These are phyloP conservation scores for Callocephalon fimbriatum DNA, from an alignment of 2,113 vertebrate genomes.

Conservation along the genomic window DNA sequence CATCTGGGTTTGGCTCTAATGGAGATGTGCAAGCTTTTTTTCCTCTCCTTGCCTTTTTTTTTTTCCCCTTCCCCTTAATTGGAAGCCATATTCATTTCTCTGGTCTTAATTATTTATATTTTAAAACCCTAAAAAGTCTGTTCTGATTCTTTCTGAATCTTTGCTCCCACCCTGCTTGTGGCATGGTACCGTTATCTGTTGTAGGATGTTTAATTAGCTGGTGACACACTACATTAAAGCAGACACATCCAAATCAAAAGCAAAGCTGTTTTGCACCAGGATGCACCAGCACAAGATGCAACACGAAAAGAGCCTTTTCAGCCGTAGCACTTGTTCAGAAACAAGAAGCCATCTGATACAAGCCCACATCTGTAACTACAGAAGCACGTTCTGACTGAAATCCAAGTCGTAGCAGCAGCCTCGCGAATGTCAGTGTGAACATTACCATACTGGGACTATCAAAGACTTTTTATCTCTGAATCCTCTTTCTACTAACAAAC, in stretches of 20 bases:
- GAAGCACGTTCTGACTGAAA: background rate
- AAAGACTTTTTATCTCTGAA: background rate
- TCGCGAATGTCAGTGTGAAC: background rate
- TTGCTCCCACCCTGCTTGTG: background rate
- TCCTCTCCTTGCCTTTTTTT: background rate
- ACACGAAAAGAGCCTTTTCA: background rate
- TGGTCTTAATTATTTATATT: constrained; percentile 28
- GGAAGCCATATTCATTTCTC: background rate
- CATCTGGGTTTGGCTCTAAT: constrained; percentile 46
- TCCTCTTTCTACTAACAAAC: background rate
- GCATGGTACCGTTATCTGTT: background rate
- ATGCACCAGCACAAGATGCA: background rate
- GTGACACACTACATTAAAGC: background rate
- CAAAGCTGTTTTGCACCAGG: background rate
- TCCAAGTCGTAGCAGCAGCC: background rate
- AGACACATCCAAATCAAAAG: background rate
- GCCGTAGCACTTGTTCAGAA: background rate
- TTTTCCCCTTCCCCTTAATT: background rate
- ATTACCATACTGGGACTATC: background rate
- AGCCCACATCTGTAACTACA: background rate
- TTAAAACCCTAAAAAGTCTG: background rate
- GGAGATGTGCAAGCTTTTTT: background rate
- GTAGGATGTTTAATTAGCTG: background rate
- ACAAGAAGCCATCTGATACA: background rate
- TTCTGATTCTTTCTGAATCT: background rate